Evolutionary conservation across 2,888 invertebrate species (phyloP).

Genomic region (Cryptocephalus moraei): DNA sequence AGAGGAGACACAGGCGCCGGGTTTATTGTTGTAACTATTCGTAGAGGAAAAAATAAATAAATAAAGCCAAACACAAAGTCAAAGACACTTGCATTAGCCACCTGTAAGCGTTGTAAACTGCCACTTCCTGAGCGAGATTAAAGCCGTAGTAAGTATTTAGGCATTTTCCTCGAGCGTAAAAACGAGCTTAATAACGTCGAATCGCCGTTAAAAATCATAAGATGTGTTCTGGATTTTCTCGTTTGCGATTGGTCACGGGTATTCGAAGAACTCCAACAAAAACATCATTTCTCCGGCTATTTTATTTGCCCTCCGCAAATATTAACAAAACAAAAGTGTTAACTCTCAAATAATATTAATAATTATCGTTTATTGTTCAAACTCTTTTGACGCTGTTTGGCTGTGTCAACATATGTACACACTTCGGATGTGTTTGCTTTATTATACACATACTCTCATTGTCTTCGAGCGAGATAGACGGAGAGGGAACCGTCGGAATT

Average conservation of each 20-base stretch:
- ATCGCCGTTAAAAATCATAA: too few species aligned
- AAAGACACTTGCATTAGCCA: too few species aligned
- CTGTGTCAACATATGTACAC: neutral
- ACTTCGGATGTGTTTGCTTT: neutral
- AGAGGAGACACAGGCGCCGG: too few species aligned
- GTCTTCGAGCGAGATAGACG: neutral
- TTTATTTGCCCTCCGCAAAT: slow-evolving; percentile 3
- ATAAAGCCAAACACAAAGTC: too few species aligned
- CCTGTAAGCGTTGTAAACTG: too few species aligned
- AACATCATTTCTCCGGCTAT: neutral
- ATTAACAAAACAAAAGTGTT: slow-evolving; percentile 23
- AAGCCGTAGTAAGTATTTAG: too few species aligned
- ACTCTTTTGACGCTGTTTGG: slow-evolving; percentile 12
- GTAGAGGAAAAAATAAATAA: too few species aligned
- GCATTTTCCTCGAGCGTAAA: too few species aligned
- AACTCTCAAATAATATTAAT: slow-evolving; percentile 27
- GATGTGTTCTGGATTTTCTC: neutral
- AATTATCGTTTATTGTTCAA: slow-evolving; percentile 26
- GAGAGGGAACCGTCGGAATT: neutral
- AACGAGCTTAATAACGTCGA: too few species aligned
- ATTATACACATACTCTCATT: neutral
- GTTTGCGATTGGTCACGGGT: neutral
- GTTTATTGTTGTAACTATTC: too few species aligned
- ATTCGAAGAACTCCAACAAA: neutral
- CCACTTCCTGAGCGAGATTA: too few species aligned